Evolutionary conservation across 1,140 invertebrate species (phyloP), one percentile per base, ranked within the genome.

Genomic region (Apolygus lucorum): DNA sequence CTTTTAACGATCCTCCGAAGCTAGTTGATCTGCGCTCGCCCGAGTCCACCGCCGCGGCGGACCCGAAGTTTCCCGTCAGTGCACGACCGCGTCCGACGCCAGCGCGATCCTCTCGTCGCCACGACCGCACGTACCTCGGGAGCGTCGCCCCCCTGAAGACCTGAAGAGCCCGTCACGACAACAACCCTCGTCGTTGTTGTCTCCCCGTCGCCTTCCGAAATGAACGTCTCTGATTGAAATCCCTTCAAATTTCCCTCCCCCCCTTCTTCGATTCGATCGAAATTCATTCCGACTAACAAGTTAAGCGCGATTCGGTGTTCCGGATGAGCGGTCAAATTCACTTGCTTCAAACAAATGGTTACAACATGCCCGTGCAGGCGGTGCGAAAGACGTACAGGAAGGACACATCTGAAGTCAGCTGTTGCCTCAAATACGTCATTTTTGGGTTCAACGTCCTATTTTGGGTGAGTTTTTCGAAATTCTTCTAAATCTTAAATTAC

Each of bases 361-460:
- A 67, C 70, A 68, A 67, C 59, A 71, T 71, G 70, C 65, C 70
- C 49, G 42, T 65, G 2, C 70, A 69, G 63, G 73, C 79, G 70
- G 77, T 81, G 63, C 78, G 87, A 76, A 91, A 91, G 81, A 59
- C 54, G 13, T 89, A 90, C 81, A 82, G 90, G 78, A 84, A 90
- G 76, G 90, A 93, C 79, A 90, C 90, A 72, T 92, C 88, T 79
- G 95, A 97, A 90, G 93, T 98, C 76, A 95, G 92, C 83, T 96
- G 93, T 83, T 96, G 94, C 80, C 84, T 97, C 63, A 98, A 98
- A 83, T 98, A 97, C 83, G 86, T 96, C 78, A 95, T 97, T 75
- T 98, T 98, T 82, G 89, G 91, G 78, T 95, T 96, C 81, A 98
- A 98, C 85, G 94, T 98, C 72, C 82, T 97, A 74, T 96, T 98